These are phyloP conservation scores for Tenrec ecaudatus DNA, from an alignment of 2,113 vertebrate species.

Conservation along the genomic window DNA sequence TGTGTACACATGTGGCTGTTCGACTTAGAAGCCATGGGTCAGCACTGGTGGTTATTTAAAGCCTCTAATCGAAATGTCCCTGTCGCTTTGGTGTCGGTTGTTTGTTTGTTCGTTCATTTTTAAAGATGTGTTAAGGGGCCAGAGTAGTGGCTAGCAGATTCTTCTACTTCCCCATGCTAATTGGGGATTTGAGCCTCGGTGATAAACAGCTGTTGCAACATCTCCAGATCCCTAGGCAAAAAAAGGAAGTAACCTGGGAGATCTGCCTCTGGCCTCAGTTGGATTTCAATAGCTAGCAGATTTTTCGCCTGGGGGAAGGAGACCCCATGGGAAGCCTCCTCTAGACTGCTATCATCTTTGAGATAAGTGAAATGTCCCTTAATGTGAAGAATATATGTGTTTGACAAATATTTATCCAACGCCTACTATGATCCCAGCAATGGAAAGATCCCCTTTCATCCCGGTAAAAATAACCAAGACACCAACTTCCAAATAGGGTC, in stretches of 20 bases:
- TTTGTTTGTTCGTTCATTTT: slow-evolving; percentile 85
- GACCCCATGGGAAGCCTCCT: neutral
- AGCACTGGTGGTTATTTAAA: slow-evolving; percentile 86
- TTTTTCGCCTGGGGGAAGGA: slow-evolving; percentile 35
- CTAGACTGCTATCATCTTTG: neutral
- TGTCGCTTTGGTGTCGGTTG: slow-evolving; percentile 74
- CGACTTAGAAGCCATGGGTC: slow-evolving; percentile 56
- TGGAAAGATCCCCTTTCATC: neutral
- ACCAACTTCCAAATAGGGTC: neutral
- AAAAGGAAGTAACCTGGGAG: slow-evolving; percentile 53
- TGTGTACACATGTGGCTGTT: slow-evolving; percentile 69
- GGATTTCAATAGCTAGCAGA: slow-evolving; percentile 33
- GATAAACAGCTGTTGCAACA: slow-evolving; percentile 79
- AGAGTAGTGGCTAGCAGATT: slow-evolving; percentile 81
- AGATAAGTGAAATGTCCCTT: neutral
- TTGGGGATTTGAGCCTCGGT: slow-evolving; percentile 83
- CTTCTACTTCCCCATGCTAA: slow-evolving; percentile 85
- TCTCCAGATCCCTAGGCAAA: slow-evolving; percentile 72
- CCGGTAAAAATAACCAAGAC: neutral
- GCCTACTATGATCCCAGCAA: neutral
- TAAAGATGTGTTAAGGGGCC: slow-evolving; percentile 83
- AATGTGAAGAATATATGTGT: neutral
- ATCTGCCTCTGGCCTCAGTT: neutral
- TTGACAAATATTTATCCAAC: neutral
- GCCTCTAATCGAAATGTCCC: slow-evolving; percentile 82